Conservation (phyloP, 2,113 vertebrate species). For the Myotis lucifugus region DNA sequence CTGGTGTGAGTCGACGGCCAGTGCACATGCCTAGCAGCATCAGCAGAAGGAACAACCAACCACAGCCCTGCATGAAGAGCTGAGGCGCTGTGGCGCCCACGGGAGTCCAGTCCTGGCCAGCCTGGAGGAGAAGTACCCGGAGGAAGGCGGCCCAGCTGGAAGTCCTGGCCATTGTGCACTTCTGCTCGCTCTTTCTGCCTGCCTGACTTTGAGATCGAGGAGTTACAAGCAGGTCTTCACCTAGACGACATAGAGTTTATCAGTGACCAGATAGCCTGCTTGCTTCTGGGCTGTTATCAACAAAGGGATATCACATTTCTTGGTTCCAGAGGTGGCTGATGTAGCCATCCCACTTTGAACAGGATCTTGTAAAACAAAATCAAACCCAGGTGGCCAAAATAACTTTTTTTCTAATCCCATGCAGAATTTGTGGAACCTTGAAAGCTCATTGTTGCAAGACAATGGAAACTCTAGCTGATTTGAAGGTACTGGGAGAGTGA, state of each 20-base stretch:
- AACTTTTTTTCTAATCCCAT: no score
- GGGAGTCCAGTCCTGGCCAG: no score
- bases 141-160: no score
- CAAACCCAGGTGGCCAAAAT: no score
- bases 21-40: no score
- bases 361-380: slow-evolving; percentile 79
- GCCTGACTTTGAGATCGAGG: slow-evolving; percentile 80
- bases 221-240: slow-evolving; percentile 95
- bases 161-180: neutral
- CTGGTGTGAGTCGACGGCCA: no score
- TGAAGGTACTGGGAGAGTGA: neutral
- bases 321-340: neutral
- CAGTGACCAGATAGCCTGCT: slow-evolving; percentile 92
- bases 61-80: no score
- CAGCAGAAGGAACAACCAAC: no score
- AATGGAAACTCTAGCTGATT: neutral
- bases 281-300: slow-evolving; percentile 97
- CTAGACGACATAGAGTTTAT: slow-evolving; percentile 94
- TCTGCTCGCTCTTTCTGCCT: neutral
- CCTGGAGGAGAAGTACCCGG: no score
- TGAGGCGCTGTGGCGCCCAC: no score
- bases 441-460: neutral
- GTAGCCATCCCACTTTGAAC: slow-evolving; percentile 71
- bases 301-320: slow-evolving; percentile 92
- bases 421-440: neutral